phyloP scores from a whole-genome alignment of 2,113 vertebrate genomes.

The Fregata magnificens region DNA sequence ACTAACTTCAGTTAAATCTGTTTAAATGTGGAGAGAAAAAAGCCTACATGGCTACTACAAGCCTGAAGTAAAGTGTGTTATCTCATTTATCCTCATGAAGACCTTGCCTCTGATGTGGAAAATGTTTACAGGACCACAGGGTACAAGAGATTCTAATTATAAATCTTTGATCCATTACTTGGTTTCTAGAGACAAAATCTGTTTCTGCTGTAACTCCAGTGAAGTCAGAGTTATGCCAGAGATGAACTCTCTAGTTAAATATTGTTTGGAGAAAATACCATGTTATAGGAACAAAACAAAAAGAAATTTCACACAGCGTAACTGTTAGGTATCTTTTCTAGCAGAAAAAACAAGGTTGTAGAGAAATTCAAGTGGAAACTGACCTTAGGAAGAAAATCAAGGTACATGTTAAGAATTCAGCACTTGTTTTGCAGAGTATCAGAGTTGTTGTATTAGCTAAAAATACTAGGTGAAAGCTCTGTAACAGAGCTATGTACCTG shows the following conservation, averaged over 20 bases:
- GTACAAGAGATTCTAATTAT: background rate
- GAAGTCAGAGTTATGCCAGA: background rate
- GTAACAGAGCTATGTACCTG: background rate
- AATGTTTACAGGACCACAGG: background rate
- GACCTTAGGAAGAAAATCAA: background rate
- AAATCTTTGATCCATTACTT: constrained; percentile 20
- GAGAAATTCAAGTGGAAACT: background rate
- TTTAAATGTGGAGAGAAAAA: background rate
- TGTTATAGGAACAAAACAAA: background rate
- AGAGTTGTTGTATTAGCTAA: background rate
- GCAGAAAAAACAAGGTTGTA: background rate
- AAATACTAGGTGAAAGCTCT: background rate
- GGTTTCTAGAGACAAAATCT: background rate
- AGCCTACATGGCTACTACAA: background rate
- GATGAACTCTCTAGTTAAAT: background rate
- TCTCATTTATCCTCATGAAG: background rate
- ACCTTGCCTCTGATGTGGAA: constrained; percentile 12
- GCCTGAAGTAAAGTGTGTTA: background rate
- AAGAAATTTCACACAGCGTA: background rate
- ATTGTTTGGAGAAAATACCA: background rate
- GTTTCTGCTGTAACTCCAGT: background rate
- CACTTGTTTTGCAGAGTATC: background rate
- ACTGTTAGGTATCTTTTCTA: background rate
- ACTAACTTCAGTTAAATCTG: background rate
- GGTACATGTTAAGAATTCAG: background rate